Evolutionary conservation across 1,140 invertebrate genomes (phyloP).

Genomic region (Trachelipus rathkii): DNA sequence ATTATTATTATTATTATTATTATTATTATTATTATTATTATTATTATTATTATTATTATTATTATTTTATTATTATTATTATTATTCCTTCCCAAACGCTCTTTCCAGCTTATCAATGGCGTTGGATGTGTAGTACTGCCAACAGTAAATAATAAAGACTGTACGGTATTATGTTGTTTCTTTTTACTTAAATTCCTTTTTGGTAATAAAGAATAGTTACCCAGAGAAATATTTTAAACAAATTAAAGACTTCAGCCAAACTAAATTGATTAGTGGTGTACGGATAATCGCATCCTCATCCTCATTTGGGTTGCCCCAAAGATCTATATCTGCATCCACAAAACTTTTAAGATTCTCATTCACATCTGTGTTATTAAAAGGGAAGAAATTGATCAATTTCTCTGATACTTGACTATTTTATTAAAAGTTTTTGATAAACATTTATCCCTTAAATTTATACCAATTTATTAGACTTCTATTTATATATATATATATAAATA

Average conservation of each 20-base stretch:
- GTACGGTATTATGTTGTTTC: neutral
- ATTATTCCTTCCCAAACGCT: neutral
- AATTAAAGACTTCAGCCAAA: neutral
- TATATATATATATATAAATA: too few relatives aligned
- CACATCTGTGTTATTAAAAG: too few relatives aligned
- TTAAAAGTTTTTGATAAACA: too few relatives aligned
- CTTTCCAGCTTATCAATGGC: conserved; percentile 4
- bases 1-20: neutral
- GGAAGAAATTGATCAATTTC: too few relatives aligned
- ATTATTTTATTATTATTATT: conserved; percentile 12
- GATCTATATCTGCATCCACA: neutral
- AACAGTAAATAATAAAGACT: conserved; percentile 3
- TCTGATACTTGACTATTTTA: too few relatives aligned
- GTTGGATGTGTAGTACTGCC: conserved; percentile 1
- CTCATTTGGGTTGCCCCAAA: neutral
- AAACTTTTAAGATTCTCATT: too few relatives aligned
- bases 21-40: neutral
- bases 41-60: conserved; percentile 3
- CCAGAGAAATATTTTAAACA: neutral
- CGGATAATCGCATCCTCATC: neutral
- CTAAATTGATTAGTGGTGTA: neutral
- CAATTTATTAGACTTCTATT: too few relatives aligned
- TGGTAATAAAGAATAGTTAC: too few relatives aligned
- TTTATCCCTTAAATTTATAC: too few relatives aligned
- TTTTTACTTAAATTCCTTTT: neutral